Conservation (phyloP, 2,888 invertebrate species). For the Himalopsyche anomala region DNA sequence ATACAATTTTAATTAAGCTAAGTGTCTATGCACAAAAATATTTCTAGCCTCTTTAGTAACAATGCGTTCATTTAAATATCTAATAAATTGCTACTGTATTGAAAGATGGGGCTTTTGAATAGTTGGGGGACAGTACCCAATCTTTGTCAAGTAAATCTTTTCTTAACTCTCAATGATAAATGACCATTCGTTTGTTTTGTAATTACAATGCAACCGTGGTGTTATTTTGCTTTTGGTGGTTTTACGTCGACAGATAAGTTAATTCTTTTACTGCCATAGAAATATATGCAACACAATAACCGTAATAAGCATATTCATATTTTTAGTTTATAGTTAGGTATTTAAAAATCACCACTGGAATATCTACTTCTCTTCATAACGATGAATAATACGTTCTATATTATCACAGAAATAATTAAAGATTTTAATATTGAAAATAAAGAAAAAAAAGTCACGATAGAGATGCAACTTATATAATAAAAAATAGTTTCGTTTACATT, state of each 20-base stretch:
- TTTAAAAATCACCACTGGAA: no score
- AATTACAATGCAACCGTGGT: slow-evolving; percentile 55
- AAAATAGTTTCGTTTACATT: no score
- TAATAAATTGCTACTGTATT: slow-evolving; percentile 64
- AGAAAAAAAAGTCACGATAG: no score
- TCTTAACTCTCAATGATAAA: slow-evolving; percentile 48
- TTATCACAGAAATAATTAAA: no score
- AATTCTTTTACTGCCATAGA: background rate
- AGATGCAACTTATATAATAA: no score
- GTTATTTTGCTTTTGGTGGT: slow-evolving; percentile 58
- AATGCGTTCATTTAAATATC: slow-evolving; percentile 45
- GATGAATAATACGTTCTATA: no score
- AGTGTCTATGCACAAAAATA: slow-evolving; percentile 41
- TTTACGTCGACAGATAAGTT: slow-evolving; percentile 22
- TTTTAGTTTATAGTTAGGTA: background rate
- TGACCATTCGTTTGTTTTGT: slow-evolving; percentile 45
- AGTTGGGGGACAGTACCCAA: slow-evolving; percentile 37
- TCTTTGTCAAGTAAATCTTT: slow-evolving; percentile 39
- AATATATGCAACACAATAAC: slow-evolving; percentile 33
- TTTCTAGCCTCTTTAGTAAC: background rate
- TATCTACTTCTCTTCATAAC: no score
- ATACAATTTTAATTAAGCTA: slow-evolving; percentile 44
- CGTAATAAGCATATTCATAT: slow-evolving; percentile 27
- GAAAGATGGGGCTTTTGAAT: slow-evolving; percentile 54
- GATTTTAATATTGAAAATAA: no score